Evolutionary conservation across 2,888 invertebrate genomes (phyloP), one percentile per base, ranked within the genome.

Genomic region (Yponomeuta malinellus): DNA sequence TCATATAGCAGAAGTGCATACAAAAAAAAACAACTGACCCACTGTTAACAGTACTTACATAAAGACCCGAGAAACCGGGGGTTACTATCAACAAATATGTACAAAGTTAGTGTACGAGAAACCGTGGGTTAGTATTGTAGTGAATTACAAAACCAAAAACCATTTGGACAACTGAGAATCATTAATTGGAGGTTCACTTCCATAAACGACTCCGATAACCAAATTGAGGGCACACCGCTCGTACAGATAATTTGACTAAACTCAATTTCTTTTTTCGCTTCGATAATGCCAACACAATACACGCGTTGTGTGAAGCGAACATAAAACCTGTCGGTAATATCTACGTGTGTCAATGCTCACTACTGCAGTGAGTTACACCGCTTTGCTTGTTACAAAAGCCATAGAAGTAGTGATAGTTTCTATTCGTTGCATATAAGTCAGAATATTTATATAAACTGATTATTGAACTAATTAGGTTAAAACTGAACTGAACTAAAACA

Each of bases 201-300:
- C 77, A 77, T 77, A 81, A 81, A 83, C 80, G 78, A 81, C 79
- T 78, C 77, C 77, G 79, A 81, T 81, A 82, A 76, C 72, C 73
- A 72, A 74, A 82, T 79, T 78, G 80, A 75, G 82, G 78, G 75
- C 84, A 79, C 78, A 75, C 78, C 67, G 37, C 65, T 48, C 15
- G 73, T 75, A 76, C 72, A 75, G 81, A 81, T 82, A 83, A 81
- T 81, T 81, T 77, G 77, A 79, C 76, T 78, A 74, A 74, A 73
- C 71, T 71, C 37, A 72, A 77, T 79, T 80, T 79, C 77, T 78
- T 77, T 76, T 77, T 76, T 73, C 70, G 69, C 75, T 73, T 70
- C 71, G 70, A 74, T 71, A 73, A 23, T 74, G 73, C 72, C 72
- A 71, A 33, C 31, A 68, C 72, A 71, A 33, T 9, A 68, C 68